Evolutionary conservation across 2,888 invertebrate species (phyloP).

Genomic region (Aporophyla lueneburgensis): DNA sequence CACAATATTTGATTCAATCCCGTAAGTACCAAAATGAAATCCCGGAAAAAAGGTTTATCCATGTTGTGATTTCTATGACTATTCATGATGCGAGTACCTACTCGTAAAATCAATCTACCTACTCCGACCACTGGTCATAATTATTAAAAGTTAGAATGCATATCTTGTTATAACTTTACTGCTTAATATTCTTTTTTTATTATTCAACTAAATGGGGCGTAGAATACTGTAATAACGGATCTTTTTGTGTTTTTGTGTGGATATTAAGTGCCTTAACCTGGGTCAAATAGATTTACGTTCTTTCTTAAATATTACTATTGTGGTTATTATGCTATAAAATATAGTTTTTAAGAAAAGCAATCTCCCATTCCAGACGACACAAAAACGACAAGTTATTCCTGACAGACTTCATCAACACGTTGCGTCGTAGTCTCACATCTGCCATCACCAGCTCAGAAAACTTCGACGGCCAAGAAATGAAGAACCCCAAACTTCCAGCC

Average conservation of each 20-base stretch:
- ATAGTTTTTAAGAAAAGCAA: background rate
- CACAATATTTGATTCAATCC: too few relatives aligned
- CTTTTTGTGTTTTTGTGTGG: background rate
- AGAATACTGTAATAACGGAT: background rate
- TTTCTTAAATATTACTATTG: background rate
- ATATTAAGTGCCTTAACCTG: background rate
- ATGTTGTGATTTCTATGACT: too few relatives aligned
- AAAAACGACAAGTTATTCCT: conserved; percentile 93
- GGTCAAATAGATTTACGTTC: too few relatives aligned
- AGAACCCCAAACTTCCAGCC: conserved; percentile 89
- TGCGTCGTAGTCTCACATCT: conserved; percentile 91
- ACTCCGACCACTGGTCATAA: too few relatives aligned
- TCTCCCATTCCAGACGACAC: conserved; percentile 80
- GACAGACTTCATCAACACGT: conserved; percentile 92
- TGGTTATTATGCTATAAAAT: background rate
- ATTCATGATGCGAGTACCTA: too few relatives aligned
- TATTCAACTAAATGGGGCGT: background rate
- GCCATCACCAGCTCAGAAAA: conserved; percentile 72
- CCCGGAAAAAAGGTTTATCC: too few relatives aligned
- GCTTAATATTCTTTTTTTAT: background rate
- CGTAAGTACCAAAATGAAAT: too few relatives aligned
- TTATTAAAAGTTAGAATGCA: background rate
- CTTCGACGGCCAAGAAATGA: conserved; percentile 66
- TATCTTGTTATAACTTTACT: background rate
- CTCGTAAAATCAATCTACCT: too few relatives aligned